A percentile compares a stretch with the other conserved stretches of the same genome.
Conservation (phyloP, 2,888 invertebrate genomes). For the Sarcophaga caerulescens region DNA sequence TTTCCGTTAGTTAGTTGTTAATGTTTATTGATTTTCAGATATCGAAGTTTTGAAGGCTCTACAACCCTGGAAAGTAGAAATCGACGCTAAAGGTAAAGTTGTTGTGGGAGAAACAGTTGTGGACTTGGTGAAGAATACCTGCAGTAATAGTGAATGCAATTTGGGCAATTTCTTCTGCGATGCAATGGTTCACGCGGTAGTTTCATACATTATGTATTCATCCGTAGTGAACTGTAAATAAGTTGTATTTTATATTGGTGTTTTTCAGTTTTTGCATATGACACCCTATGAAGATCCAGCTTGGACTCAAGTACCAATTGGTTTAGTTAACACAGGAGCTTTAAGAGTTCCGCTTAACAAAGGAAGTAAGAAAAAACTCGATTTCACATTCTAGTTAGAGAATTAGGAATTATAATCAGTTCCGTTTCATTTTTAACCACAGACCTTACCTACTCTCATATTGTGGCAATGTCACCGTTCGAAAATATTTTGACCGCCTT, state of each 20-base stretch:
- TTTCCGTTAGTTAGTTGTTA: neutral
- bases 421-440: neutral
- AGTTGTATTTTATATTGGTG: neutral
- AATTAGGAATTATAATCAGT: neutral
- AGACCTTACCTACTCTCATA: constrained; percentile 88
- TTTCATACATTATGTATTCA: constrained; percentile 69
- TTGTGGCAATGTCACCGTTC: constrained; percentile 88
- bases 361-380: constrained; percentile 82
- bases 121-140: constrained; percentile 82
- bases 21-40: constrained; percentile 81
- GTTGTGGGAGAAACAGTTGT: constrained; percentile 85
- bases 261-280: constrained; percentile 57
- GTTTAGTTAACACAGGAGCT: constrained; percentile 86
- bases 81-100: constrained; percentile 83
- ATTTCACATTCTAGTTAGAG: neutral
- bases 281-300: constrained; percentile 78
- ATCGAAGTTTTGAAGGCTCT: constrained; percentile 83
- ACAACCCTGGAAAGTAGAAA: constrained; percentile 83
- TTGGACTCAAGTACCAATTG: constrained; percentile 87
- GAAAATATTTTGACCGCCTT: constrained; percentile 88
- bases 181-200: constrained; percentile 86
- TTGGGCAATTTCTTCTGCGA: constrained; percentile 89
- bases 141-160: constrained; percentile 86
- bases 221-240: neutral
- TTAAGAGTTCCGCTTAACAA: constrained; percentile 86